Conservation (phyloP, 2,888 invertebrate species). For the Eilema caniola region DNA sequence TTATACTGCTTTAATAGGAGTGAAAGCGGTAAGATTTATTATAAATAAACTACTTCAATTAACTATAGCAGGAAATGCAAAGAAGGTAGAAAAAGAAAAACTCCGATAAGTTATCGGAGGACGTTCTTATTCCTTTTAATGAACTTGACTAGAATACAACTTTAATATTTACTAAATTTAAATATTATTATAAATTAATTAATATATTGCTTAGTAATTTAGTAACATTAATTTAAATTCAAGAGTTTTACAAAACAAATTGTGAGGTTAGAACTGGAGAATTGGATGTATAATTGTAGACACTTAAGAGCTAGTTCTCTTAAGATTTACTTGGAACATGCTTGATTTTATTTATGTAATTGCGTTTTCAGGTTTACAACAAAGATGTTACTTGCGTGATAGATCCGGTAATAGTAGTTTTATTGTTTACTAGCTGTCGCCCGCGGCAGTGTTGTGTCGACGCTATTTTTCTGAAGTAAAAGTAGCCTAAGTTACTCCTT, state of each 20-base stretch:
- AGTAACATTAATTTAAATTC: not conserved
- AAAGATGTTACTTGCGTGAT: slow-evolving; percentile 73
- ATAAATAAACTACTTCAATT: not conserved
- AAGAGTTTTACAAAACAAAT: not conserved
- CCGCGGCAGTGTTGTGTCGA: too few species aligned
- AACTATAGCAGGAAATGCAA: not conserved
- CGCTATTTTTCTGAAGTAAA: too few species aligned
- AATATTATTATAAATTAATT: not conserved
- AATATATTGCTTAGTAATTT: not conserved
- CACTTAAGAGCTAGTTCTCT: too few species aligned
- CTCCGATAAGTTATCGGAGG: not conserved
- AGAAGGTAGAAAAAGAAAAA: not conserved
- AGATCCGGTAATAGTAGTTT: slow-evolving; percentile 64
- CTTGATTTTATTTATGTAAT: slow-evolving; percentile 11
- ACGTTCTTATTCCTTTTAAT: not conserved
- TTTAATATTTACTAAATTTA: not conserved
- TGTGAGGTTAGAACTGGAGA: too few species aligned
- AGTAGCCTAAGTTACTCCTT: too few species aligned
- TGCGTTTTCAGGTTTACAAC: slow-evolving; percentile 72
- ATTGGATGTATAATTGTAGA: too few species aligned
- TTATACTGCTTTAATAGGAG: slow-evolving; percentile 55
- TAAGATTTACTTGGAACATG: too few species aligned
- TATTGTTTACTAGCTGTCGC: too few species aligned
- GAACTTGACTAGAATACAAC: not conserved
- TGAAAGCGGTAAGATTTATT: slow-evolving; percentile 68